These are phyloP conservation scores for Corythornis cristatus DNA, from an alignment of 2,113 vertebrate genomes.

Conservation along the genomic window DNA sequence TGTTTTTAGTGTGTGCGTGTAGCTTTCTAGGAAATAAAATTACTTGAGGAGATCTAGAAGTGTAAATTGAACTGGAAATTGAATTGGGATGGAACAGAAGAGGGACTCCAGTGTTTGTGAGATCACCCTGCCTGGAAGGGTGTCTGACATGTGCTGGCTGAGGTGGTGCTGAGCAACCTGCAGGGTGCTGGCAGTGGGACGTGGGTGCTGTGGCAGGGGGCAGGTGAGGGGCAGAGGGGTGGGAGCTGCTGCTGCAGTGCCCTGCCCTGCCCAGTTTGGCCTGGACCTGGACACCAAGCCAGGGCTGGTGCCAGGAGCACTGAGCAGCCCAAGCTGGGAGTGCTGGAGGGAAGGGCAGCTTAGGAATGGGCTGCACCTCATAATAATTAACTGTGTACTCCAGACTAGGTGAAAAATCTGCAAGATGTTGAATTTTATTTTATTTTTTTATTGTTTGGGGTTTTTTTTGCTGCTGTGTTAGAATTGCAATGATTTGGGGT, in stretches of 20 bases:
- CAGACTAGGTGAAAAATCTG: neutral
- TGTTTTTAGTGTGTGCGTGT: fast-evolving
- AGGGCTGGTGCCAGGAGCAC: neutral
- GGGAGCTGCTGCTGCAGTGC: neutral
- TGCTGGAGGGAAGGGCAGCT: neutral
- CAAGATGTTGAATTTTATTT: neutral
- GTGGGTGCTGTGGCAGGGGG: fast-evolving
- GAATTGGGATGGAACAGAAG: neutral
- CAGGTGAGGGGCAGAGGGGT: neutral
- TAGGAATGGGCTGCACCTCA: neutral
- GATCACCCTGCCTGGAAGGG: neutral
- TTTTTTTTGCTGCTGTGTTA: neutral
- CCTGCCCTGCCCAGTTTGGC: neutral
- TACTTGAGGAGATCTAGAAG: neutral
- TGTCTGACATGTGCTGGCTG: neutral
- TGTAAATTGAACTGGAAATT: neutral
- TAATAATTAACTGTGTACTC: neutral
- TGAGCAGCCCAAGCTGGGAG: neutral
- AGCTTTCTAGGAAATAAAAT: neutral
- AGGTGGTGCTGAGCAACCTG: neutral
- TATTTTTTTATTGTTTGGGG: too few relatives aligned
- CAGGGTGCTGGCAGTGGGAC: fast-evolving
- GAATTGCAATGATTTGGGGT: neutral
- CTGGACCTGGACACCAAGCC: too few relatives aligned
- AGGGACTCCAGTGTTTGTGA: neutral